Evolutionary conservation across 1,140 invertebrate species (phyloP), one percentile per base, ranked within the genome.

Genomic region (Achroia grisella): DNA sequence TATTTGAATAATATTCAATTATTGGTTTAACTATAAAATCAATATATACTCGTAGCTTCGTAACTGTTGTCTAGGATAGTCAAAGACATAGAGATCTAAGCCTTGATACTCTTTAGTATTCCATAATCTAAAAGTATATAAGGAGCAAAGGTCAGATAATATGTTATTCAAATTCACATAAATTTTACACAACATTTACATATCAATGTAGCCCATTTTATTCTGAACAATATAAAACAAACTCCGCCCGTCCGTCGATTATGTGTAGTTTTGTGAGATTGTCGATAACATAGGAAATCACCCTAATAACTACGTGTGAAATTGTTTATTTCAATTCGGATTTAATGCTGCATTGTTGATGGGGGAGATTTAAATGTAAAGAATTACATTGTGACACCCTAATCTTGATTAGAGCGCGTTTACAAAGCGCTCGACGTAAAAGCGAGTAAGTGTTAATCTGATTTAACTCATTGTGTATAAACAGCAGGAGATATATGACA

Each of bases 371-470:
- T 53, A 62, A 67, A 71, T 73, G 71, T 68, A 68, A 72, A 72
- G 68, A 74, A 75, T 67, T 73, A 71, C 67, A 71, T 64, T 68
- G 68, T 71, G 60, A 67, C 58, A 61, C 63, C 64, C 71, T 73
- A 79, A 80, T 79, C 79, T 75, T 72, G 76, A 80, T 80, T 71
- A 68, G 55, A 68, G 62, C 53, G 57, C 55, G 63, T 58, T 68
- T 48, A 73, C 66, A 76, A 83, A 74, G 67, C 71, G 45, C 49
- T 56, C 60, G 44, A 60, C 56, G 55, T 63, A 65, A 48, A 48
- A 63, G 64, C 58, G 48, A 62, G 51, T 72, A 73, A 78, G 79
- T 80, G 79, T 80, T 80, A 80, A 83, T 83, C 79, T 74, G 73
- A 78, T 83, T 79, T 79, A 62, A 68, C 73, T 63, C 62, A 75